Base-by-base conservation (phyloP, 1,140 invertebrate genomes). In the Drosophila subpulchrella region DNA sequence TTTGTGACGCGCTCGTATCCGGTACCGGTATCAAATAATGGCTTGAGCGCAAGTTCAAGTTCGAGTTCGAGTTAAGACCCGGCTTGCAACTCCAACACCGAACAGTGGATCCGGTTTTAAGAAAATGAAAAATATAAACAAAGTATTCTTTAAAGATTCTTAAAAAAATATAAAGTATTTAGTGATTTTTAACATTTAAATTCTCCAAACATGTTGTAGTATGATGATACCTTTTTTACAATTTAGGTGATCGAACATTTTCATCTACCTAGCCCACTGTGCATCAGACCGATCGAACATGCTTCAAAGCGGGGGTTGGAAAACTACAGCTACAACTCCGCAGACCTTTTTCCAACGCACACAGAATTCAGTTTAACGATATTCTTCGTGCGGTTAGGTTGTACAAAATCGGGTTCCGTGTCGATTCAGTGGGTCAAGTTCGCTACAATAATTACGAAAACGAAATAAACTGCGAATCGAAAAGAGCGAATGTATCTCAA, bases 1-100 rank as follows among this genome's bases (percentile, higher is more conserved):
- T 86, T 86, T 88, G 84, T 77, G 80, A 78, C 80, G 76, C 72
- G 75, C 59, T 67, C 76, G 86, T 88, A 88, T 89, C 83, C 83
- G 83, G 84, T 88, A 83, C 80, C 84, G 83, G 79, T 83, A 88
- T 78, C 62, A 86, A 71, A 75, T 81, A 72, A 75, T 82, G 79
- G 55, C 75, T 78, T 82, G 75, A 78, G 30, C 78, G 30, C 4
- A 63, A 67, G 51, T 48, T 70, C 67, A 70, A 56, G 65, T 56
- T 71, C 65, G 65, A n/a, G 53, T 60, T n/a, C 17, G 53, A 17
- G 39, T 17, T 59, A n/a, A 34, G 60, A 15, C 1, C 11, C n/a
- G 2, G n/a, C 20, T 27, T 55, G 55, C 63, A 65, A 66, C 66
- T 66, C 32, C 24, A 54, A 67, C 34, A 34, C 34, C 30, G 10